Conservation (phyloP, 2,888 invertebrate genomes). For the Acleris laterana region DNA sequence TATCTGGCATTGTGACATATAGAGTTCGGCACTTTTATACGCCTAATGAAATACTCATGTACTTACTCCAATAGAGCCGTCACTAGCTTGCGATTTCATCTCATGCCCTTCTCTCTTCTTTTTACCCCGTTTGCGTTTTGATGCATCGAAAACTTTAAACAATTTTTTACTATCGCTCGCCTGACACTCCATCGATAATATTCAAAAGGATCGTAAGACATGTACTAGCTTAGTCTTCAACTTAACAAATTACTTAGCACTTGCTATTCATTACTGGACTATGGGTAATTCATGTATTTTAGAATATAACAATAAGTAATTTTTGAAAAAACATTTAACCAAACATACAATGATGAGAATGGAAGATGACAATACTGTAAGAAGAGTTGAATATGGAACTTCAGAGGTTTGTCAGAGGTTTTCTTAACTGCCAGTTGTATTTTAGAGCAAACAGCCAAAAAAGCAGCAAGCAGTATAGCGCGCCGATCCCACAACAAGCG, state of each 20-base stretch:
- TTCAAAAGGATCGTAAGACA: slow-evolving; percentile 58
- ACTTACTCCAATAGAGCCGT: slow-evolving; percentile 73
- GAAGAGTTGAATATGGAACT: slow-evolving; percentile 67
- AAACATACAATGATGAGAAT: slow-evolving; percentile 58
- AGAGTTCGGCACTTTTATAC: too few relatives aligned
- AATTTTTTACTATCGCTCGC: slow-evolving; percentile 75
- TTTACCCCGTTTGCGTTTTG: slow-evolving; percentile 62
- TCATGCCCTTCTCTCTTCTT: slow-evolving; percentile 64
- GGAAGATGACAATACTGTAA: slow-evolving; percentile 54
- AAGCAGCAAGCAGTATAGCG: too few relatives aligned
- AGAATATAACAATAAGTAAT: slow-evolving; percentile 54
- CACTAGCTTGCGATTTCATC: slow-evolving; percentile 61
- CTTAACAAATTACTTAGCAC: slow-evolving; percentile 4
- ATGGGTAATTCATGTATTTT: slow-evolving; percentile 44
- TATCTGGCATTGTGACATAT: too few relatives aligned
- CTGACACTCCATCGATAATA: slow-evolving; percentile 73
- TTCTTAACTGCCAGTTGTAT: slow-evolving; percentile 23
- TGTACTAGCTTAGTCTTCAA: slow-evolving; percentile 48
- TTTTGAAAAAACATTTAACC: slow-evolving; percentile 55
- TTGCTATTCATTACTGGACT: slow-evolving; percentile 43
- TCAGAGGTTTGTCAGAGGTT: slow-evolving; percentile 31
- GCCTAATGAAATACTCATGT: slow-evolving; percentile 20
- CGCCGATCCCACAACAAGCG: too few relatives aligned
- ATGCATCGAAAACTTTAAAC: slow-evolving; percentile 72
- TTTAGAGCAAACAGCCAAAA: too few relatives aligned